Percentiles rank a stretch among this genome's conserved stretches.
Evolutionary conservation across 30 jellyfish, hydroid and myxozoan genomes (phyloP).

Genomic region (Hydra vulgaris): DNA sequence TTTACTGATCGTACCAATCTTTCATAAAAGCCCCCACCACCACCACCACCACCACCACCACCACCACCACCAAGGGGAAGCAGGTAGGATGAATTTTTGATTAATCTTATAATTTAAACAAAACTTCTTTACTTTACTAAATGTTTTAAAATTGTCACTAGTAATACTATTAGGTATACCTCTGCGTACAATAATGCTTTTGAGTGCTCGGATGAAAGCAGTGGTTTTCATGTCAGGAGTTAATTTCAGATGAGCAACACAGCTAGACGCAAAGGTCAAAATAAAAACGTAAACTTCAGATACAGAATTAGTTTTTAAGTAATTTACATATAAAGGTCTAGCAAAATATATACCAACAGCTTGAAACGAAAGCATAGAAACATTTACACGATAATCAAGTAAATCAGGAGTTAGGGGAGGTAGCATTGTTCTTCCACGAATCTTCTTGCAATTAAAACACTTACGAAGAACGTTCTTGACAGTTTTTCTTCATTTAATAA

Average conservation of each 20-base stretch:
- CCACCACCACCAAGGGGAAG: slow-evolving; percentile 22
- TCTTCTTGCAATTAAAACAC: slow-evolving; percentile 12
- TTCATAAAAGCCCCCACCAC: neutral
- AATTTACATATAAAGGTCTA: slow-evolving; percentile 7
- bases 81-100: slow-evolving; percentile 16
- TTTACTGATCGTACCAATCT: slow-evolving; percentile 15
- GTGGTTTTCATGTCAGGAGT: slow-evolving; percentile 16
- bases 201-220: slow-evolving; percentile 17
- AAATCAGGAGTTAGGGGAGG: slow-evolving; percentile 43
- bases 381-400: slow-evolving; percentile 17
- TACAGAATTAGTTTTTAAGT: slow-evolving; percentile 1
- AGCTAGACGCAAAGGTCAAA: slow-evolving; percentile 19
- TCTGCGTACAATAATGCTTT: neutral
- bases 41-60: neutral
- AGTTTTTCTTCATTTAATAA: slow-evolving; percentile 22
- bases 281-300: slow-evolving; percentile 8
- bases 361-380: neutral
- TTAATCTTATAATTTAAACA: neutral
- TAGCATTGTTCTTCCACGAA: slow-evolving; percentile 6
- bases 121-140: slow-evolving; percentile 18
- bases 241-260: slow-evolving; percentile 17
- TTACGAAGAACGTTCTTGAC: slow-evolving; percentile 9
- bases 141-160: slow-evolving; percentile 3
- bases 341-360: neutral
- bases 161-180: slow-evolving; percentile 9